A percentile compares a stretch with the other conserved stretches of the same genome.
Evolutionary conservation across 2,888 invertebrate species (phyloP).

Genomic region (Leptinotarsa peninsularis): DNA sequence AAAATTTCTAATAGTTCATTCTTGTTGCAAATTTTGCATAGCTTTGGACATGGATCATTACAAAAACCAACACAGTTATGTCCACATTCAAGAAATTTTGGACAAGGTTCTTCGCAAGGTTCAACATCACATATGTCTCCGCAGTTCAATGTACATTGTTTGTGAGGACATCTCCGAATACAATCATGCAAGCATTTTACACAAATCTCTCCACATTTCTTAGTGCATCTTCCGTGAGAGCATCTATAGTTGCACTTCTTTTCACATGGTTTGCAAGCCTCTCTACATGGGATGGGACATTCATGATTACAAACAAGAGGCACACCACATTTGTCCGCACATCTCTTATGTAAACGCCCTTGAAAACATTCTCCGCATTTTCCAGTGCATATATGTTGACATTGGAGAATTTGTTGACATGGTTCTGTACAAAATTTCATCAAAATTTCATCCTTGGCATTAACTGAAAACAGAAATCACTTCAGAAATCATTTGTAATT

Average conservation of each 20-base stretch:
- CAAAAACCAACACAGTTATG: conserved; percentile 18
- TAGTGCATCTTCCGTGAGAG: conserved; percentile 67
- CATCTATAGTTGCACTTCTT: conserved; percentile 63
- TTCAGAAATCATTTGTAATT: too few species aligned
- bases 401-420: conserved; percentile 66
- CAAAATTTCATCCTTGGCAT: not conserved
- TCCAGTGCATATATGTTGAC: conserved; percentile 70
- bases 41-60: conserved; percentile 41
- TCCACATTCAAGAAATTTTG: not conserved
- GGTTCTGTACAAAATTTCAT: conserved; percentile 64
- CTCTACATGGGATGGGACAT: conserved; percentile 71
- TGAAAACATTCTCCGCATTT: conserved; percentile 71
- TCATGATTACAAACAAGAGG: conserved; percentile 74
- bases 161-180: not conserved
- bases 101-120: conserved; percentile 3
- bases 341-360: conserved; percentile 73
- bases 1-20: conserved; percentile 43
- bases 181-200: conserved; percentile 28
- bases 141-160: not conserved
- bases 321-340: conserved; percentile 70
- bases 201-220: conserved; percentile 68
- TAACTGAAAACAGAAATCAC: not conserved
- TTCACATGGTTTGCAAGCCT: conserved; percentile 71
- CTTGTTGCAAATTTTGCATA: conserved; percentile 46
- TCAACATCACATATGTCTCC: conserved; percentile 8